phyloP scores from a whole-genome alignment of 1,140 invertebrate species.

The Heliothis virescens region DNA sequence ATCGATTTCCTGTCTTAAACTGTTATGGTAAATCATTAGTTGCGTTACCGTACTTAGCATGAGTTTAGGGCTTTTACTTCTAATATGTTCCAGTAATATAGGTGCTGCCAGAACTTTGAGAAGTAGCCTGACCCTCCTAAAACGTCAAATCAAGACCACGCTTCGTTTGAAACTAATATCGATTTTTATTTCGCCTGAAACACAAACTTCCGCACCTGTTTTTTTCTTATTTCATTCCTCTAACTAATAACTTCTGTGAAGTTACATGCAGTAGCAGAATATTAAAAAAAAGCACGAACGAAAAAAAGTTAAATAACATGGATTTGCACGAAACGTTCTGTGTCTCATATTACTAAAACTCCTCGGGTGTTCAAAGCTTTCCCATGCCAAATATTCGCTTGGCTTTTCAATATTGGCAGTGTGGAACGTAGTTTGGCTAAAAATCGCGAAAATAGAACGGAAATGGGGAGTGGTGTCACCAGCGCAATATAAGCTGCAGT shows the following conservation, averaged over 20 bases:
- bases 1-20: constrained; percentile 42
- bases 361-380: constrained; percentile 56
- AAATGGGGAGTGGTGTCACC: constrained; percentile 64
- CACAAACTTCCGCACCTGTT: too few relatives aligned
- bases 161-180: too few relatives aligned
- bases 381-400: constrained; percentile 64
- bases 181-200: too few relatives aligned
- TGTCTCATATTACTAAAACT: constrained; percentile 56
- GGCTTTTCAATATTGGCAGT: constrained; percentile 66
- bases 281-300: background rate
- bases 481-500: constrained; percentile 58
- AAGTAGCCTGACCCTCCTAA: too few relatives aligned
- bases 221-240: too few relatives aligned
- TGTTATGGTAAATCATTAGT: constrained; percentile 27
- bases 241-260: too few relatives aligned
- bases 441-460: constrained; percentile 64
- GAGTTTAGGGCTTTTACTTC: background rate
- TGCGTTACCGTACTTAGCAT: background rate
- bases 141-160: too few relatives aligned
- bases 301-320: constrained; percentile 18
- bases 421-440: constrained; percentile 62
- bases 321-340: constrained; percentile 10
- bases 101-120: too few relatives aligned
- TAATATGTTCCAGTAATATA: too few relatives aligned
- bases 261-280: background rate